Evolutionary conservation across 2,797 vertebrate genomes (phyloP).

Genomic region (Falco novaeseelandiae): DNA sequence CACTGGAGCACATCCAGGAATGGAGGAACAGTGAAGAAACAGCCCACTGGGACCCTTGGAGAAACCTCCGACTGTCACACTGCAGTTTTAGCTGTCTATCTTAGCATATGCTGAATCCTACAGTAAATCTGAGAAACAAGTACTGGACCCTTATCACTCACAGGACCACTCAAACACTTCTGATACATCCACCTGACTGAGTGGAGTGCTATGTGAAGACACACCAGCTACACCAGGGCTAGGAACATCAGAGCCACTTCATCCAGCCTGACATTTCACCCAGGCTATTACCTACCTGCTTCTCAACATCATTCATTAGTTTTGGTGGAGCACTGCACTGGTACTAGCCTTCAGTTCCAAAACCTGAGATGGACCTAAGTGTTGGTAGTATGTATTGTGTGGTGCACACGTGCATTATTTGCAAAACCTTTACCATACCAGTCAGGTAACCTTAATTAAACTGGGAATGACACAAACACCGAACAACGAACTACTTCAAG

Average conservation of each 20-base stretch:
- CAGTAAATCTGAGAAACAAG: constrained; percentile 15
- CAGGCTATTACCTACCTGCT: background rate
- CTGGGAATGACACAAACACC: background rate
- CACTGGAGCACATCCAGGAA: background rate
- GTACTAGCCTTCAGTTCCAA: background rate
- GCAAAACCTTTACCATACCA: background rate
- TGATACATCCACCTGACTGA: background rate
- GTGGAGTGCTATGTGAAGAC: background rate
- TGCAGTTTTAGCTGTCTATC: background rate
- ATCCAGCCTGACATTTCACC: background rate
- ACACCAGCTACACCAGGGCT: background rate
- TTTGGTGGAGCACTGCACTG: constrained; percentile 18
- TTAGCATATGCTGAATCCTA: background rate
- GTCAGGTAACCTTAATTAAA: background rate
- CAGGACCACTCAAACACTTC: background rate
- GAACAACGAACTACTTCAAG: background rate
- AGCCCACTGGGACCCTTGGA: background rate
- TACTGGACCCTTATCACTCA: constrained; percentile 1
- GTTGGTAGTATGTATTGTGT: background rate
- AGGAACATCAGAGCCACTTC: background rate
- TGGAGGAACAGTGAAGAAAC: background rate
- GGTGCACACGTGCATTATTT: background rate
- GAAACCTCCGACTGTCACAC: background rate
- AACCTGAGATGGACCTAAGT: background rate
- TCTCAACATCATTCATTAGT: background rate